Base-by-base conservation (phyloP, 2,113 vertebrate genomes). In the Brachyhypopomus gauderio region DNA sequence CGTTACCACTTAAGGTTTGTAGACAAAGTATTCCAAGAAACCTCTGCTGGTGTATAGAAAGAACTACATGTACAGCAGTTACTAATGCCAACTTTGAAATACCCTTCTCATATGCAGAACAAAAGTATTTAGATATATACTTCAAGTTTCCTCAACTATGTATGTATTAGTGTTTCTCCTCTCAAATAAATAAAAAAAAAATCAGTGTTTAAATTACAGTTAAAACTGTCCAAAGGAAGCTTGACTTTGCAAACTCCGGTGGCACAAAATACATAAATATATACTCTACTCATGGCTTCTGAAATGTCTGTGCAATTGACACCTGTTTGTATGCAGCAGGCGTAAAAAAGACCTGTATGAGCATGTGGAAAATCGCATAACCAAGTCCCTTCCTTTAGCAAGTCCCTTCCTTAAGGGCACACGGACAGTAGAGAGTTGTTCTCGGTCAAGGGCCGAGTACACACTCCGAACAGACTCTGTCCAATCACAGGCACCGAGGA, bases 121-220 rank as follows among this genome's bases (percentile, higher is more conserved):
- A 69, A 77, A 25, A 62, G 66, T 14, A 82, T 60, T 63, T 55
- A 2, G 52, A 79, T 77, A 25, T 8, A 75, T 63, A 72, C 77
- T 45, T 27, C 80, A 82, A 74, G 34, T 78, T 69, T 72, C 36
- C 52, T 72, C 78, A 63, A 36, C 62, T 75, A 80, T 88, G 9
- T 52, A 52, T 52, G 9, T 52, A 52, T 52, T 91, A 90, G 89
- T 90, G 88, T 91, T 87, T 86, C 48, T 78, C 73, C 30, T 74
- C 74, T 80, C 41, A 77, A 86, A 89, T 86, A 86, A 88, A 90
- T 86, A 88, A 69, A 80, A 69, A 69, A 56, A 67, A 67, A 60
- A 58, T 30, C 9, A 72, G 48, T 27, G 20, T 30, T 64, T 85
- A 81, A 79, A 62, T 80, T 56, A 80, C 82, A 86, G 59, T 36